Evolutionary conservation across 2,797 vertebrate genomes (phyloP).

Genomic region (Podarcis lilfordi): DNA sequence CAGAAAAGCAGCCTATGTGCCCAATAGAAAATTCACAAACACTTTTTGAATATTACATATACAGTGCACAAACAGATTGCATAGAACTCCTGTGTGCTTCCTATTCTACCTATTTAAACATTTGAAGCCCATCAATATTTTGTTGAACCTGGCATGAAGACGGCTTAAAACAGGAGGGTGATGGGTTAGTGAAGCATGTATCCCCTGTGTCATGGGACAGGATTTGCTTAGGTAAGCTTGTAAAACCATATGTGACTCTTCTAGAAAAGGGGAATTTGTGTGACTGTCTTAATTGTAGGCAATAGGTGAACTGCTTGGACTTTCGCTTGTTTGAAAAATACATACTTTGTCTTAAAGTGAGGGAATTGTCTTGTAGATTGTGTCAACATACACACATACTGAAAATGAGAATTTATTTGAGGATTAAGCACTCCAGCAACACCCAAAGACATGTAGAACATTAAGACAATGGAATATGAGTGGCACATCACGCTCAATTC

Average conservation of each 20-base stretch:
- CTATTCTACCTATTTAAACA: background rate
- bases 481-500: background rate
- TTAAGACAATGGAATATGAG: background rate
- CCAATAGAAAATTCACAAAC: background rate
- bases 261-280: background rate
- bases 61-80: background rate
- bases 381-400: background rate
- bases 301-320: background rate
- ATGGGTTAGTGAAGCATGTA: too few species aligned
- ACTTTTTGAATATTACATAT: background rate
- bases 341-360: background rate
- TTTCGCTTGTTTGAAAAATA: background rate
- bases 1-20: background rate
- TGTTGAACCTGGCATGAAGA: background rate
- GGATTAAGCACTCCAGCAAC: too few species aligned
- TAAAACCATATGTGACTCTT: background rate
- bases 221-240: background rate
- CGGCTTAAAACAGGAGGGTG: background rate
- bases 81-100: background rate
- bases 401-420: background rate
- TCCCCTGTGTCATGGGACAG: background rate
- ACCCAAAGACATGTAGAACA: background rate
- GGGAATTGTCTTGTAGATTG: background rate
- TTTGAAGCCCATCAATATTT: background rate
- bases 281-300: background rate